phyloP scores from a whole-genome alignment of 2,113 vertebrate genomes.

The Orcinus orca region DNA sequence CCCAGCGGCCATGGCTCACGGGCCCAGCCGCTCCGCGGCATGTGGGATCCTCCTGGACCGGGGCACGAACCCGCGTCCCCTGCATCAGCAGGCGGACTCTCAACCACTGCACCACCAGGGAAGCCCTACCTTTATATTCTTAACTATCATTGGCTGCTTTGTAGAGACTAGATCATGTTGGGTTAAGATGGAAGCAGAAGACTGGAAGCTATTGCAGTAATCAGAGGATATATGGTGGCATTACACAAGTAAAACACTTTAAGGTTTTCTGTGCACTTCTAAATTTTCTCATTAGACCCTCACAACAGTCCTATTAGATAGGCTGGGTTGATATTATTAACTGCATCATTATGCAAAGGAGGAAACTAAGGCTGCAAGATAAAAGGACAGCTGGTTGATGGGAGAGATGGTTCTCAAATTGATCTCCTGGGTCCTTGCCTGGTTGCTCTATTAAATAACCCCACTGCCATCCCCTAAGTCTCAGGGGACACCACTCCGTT shows the following conservation, averaged over 20 bases:
- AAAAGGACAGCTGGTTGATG: not conserved
- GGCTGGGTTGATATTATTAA: not conserved
- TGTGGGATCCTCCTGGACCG: too few species aligned
- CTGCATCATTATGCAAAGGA: not conserved
- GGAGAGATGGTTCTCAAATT: not conserved
- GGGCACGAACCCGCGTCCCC: too few species aligned
- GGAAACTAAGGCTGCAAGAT: not conserved
- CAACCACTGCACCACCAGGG: too few species aligned
- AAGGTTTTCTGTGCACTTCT: not conserved
- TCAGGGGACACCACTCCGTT: not conserved
- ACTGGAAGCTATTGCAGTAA: not conserved
- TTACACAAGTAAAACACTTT: not conserved
- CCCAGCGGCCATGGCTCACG: too few species aligned
- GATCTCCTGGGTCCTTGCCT: not conserved
- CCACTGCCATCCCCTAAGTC: not conserved
- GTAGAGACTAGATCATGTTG: not conserved
- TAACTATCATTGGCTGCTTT: not conserved
- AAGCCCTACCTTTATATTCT: too few species aligned
- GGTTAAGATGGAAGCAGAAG: not conserved
- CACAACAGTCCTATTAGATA: not conserved
- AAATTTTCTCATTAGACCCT: not conserved
- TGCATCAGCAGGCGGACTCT: too few species aligned
- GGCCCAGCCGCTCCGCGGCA: too few species aligned
- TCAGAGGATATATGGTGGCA: too few species aligned
- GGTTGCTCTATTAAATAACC: not conserved